Base-by-base conservation (phyloP, 2,888 invertebrate species). In the Eurytoma californica region DNA sequence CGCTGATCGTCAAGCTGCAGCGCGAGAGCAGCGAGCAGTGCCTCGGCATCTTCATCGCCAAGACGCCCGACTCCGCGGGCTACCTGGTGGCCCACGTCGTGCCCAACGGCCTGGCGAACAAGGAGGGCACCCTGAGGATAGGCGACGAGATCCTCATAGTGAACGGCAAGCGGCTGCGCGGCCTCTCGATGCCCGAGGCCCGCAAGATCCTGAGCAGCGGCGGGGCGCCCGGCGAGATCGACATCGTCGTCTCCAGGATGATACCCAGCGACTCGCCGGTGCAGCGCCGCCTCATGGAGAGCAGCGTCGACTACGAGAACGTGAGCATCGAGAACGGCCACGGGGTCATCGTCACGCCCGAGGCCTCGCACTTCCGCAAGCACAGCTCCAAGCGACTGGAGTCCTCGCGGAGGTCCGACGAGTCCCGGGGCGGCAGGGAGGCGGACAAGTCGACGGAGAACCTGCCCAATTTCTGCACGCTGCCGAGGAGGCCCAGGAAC, bases 101-200 rank as follows among this genome's bases (percentile, higher is more conserved):
- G 28, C 94, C 94, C 3, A 93, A 93, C 75, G 94, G 95, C 82
- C 88, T 95, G 82, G 94, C 94, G 24, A 93, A 94, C 88, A 93
- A 94, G 84, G 94, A 94, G 85, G 94, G 94, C 0, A 92, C 93
- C 0, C 89, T 95, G 74, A 92, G 92, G 74, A 92, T 94, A 51
- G 95, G 95, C 16, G 95, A 95, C 86, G 94, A 95, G 87, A 92
- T 95, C 39, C 91, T 95, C 39, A 94, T 94, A 82, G 94, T 95
- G 5, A 95, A 95, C 86, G 95, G 95, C 14, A 92, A 93, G 81
- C 91, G 94, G 83, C 91, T 95, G 68, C 92, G 94, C 5, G 94
- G 94, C 68, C 90, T 95, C 20, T 92, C 92, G 47, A 93, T 94
- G 93, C 89, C 92, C 0, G 93, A 93, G 88, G 94, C 94, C 61